phyloP scores from a whole-genome alignment of 2,113 vertebrate species.

The Sebastes fasciatus region DNA sequence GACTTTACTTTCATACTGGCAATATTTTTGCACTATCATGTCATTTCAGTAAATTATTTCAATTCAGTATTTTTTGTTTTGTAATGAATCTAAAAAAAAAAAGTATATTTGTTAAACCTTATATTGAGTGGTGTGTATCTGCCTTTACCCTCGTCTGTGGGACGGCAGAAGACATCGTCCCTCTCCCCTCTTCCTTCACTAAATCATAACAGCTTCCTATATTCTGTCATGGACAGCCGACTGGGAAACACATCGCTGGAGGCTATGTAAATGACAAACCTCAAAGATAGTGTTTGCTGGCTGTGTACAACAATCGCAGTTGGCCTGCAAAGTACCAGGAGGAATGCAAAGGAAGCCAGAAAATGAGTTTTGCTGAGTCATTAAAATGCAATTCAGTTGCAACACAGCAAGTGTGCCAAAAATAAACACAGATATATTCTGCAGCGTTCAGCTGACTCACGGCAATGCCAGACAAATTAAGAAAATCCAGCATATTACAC shows the following conservation, averaged over 20 bases:
- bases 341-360: slow-evolving; percentile 36
- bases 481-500: slow-evolving; percentile 15
- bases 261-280: slow-evolving; percentile 12
- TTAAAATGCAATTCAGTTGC: slow-evolving; percentile 55
- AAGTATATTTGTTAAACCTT: not conserved
- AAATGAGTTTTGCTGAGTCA: slow-evolving; percentile 59
- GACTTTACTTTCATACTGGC: not conserved
- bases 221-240: not conserved
- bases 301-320: slow-evolving; percentile 24
- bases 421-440: slow-evolving; percentile 33
- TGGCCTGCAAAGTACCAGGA: slow-evolving; percentile 34
- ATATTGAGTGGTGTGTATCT: not conserved
- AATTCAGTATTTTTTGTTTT: not conserved
- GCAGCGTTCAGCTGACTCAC: slow-evolving; percentile 30
- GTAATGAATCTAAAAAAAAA: not conserved
- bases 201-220: not conserved
- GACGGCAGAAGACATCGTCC: not conserved
- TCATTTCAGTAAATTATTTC: not conserved
- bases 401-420: slow-evolving; percentile 44
- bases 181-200: not conserved
- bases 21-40: not conserved
- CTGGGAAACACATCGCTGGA: slow-evolving; percentile 2
- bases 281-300: slow-evolving; percentile 19
- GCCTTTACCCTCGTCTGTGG: not conserved
- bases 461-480: slow-evolving; percentile 20